Conservation (phyloP, 2,113 vertebrate genomes). For the Micronycteris hirsuta region DNA sequence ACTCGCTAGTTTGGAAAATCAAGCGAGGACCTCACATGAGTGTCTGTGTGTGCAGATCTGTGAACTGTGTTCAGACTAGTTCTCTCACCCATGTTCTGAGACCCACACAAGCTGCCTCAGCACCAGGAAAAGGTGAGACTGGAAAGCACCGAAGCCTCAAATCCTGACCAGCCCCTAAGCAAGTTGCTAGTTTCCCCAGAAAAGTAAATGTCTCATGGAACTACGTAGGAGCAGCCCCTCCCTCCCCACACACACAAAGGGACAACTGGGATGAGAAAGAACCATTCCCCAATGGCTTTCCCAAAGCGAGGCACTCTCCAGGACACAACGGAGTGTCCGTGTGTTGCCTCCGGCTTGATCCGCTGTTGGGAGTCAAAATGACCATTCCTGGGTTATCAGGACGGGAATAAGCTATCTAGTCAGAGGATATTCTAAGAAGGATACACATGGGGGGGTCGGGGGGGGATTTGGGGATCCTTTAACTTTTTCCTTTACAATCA, state of each 20-base stretch:
- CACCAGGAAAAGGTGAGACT: background rate
- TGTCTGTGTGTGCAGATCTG: background rate
- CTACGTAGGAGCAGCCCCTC: background rate
- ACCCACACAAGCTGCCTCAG: background rate
- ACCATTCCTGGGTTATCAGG: background rate
- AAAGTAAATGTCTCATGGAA: background rate
- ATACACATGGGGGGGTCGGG: background rate
- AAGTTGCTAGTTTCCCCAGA: background rate
- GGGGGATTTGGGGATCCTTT: background rate
- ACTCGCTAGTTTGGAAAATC: background rate
- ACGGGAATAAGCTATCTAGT: background rate
- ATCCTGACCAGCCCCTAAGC: background rate
- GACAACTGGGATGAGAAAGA: background rate
- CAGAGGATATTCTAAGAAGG: conserved; percentile 1
- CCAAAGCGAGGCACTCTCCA: background rate
- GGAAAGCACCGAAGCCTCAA: background rate
- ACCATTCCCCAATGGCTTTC: background rate
- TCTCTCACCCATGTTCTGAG: background rate
- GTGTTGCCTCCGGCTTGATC: background rate
- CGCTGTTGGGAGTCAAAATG: background rate
- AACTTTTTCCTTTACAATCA: background rate
- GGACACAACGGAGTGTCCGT: background rate
- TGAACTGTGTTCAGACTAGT: background rate
- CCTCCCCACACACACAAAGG: too few species aligned
- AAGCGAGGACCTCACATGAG: background rate